phyloP scores from a whole-genome alignment of 2,797 vertebrate species.

The Prionace glauca region DNA sequence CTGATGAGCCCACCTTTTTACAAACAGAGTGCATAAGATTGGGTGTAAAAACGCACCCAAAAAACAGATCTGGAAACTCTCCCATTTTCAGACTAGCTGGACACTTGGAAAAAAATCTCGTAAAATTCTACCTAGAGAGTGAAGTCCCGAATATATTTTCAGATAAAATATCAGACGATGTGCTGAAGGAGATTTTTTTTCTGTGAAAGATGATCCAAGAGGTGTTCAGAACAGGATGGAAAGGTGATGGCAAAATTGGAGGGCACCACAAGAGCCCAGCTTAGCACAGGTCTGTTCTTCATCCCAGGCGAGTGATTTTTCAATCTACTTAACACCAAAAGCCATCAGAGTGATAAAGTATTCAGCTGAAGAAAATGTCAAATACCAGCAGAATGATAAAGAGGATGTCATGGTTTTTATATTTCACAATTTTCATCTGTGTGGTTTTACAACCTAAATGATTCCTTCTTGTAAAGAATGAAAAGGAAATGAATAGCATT shows the following conservation, averaged over 20 bases:
- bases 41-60: too few species aligned
- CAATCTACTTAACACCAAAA: neutral
- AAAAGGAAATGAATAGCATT: constrained; percentile 7
- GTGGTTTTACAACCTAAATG: neutral
- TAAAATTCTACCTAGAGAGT: neutral
- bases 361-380: constrained; percentile 22
- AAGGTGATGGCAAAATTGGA: neutral
- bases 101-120: too few species aligned
- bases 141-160: neutral
- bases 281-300: neutral
- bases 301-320: neutral
- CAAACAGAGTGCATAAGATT: too few species aligned
- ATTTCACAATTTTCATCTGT: neutral
- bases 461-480: neutral
- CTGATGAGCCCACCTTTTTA: too few species aligned
- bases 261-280: neutral
- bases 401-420: neutral
- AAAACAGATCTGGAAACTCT: too few species aligned
- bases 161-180: neutral
- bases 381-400: constrained; percentile 14
- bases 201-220: neutral
- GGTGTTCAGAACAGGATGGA: neutral
- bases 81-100: too few species aligned
- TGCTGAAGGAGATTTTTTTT: neutral
- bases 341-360: constrained; percentile 13